Percentiles rank a stretch among this genome's conserved stretches.
Conservation (phyloP, 1,140 invertebrate species). For the Copidosoma floridanum region DNA sequence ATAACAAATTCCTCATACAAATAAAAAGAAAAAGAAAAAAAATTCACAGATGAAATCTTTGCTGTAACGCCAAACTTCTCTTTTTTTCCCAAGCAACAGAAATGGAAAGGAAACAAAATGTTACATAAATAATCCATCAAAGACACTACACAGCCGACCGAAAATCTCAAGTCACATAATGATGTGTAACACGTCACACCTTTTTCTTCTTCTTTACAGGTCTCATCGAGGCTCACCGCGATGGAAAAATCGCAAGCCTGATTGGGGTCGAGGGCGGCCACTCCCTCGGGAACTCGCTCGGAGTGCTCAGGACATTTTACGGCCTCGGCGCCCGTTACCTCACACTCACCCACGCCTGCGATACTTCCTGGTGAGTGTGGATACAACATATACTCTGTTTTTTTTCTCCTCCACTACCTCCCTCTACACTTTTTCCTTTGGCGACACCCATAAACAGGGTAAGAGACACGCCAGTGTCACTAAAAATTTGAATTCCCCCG, state of each 20-base stretch:
- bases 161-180: too few species aligned
- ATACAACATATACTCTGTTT: neutral
- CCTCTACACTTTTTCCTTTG: too few species aligned
- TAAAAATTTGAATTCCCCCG: neutral
- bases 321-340: slow-evolving; percentile 75
- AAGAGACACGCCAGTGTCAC: neutral
- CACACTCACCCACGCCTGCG: slow-evolving; percentile 69
- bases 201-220: slow-evolving; percentile 43
- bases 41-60: neutral
- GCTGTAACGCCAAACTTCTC: neutral
- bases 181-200: too few species aligned
- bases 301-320: slow-evolving; percentile 80
- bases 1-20: too few species aligned
- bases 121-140: too few species aligned
- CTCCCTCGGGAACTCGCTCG: slow-evolving; percentile 79
- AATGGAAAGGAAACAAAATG: too few species aligned
- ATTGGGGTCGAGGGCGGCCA: slow-evolving; percentile 74
- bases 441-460: neutral
- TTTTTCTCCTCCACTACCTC: neutral
- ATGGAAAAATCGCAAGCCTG: slow-evolving; percentile 63
- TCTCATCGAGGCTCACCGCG: slow-evolving; percentile 59
- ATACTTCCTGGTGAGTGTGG: slow-evolving; percentile 67
- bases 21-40: neutral
- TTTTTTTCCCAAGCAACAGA: too few species aligned
- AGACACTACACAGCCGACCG: too few species aligned